Evolutionary conservation across 2,797 vertebrate genomes (phyloP), one percentile per base, ranked within the genome.

Genomic region (Neosilurus mollespiculum): DNA sequence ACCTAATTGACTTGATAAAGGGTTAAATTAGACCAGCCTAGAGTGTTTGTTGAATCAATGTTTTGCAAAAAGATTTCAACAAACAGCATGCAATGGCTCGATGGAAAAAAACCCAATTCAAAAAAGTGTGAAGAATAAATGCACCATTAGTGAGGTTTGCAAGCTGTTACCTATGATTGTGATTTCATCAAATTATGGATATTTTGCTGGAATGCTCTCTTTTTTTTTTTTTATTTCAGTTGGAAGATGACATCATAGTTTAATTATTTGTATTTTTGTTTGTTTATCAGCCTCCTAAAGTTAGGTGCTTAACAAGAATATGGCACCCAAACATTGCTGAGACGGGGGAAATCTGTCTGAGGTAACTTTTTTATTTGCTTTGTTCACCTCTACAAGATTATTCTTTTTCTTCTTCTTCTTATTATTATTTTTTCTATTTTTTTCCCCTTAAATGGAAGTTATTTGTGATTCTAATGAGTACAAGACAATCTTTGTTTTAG

Each of bases 301-400:
- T 99, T 87, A 97, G 96, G 90, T 99, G 98, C 93, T 93, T 96
- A 93, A 99, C 98, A 79, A 96, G 95, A 95, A 97, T 99, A 95
- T 99, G 98, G 98, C 98, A 99, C 90, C 98, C 98, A 0, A 99
- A 99, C 93, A 99, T 99, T 88, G 97, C 98, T 10, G 98, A 99
- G 92, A 97, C 95, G 0, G 98, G 98, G 64, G 98, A 99, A 87
- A 99, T 99, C 91, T 99, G 98, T 91, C 94, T 99, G 85, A 99
- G 98, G 98, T 99, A 95, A 24, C 3, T 22, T 10, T 26, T 59
- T 71, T 24, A 18, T 18, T 49, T 72, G 14, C 49, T 24, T 24
- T 3, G 16, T 37, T 37, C 26, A 1, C 7, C 1, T n/a, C 20
- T n/a, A 65, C 49, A 62, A 49, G 11, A 4, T 9, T 43, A 10